Conservation (phyloP, 2,113 vertebrate species). For the Eudyptes chrysolophus region DNA sequence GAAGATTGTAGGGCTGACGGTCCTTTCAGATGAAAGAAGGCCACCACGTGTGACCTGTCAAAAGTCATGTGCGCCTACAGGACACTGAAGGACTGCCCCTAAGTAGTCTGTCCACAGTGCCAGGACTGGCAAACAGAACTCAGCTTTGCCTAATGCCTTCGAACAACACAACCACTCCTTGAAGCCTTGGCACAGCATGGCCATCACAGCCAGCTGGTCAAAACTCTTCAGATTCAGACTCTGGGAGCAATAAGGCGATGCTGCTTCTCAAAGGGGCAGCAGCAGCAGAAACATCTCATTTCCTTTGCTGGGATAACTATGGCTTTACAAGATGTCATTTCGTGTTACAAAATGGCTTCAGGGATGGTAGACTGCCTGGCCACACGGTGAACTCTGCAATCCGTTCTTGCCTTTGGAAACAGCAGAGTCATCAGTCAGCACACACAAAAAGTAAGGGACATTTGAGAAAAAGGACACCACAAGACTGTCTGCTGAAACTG, state of each 20-base stretch:
- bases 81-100: neutral
- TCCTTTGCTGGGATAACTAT: neutral
- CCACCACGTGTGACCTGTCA: neutral
- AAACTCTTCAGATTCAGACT: neutral
- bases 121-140: neutral
- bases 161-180: neutral
- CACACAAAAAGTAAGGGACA: neutral
- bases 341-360: neutral
- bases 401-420: neutral
- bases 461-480: neutral
- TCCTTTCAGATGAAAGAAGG: neutral
- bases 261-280: neutral
- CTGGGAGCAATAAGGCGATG: neutral
- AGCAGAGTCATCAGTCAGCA: neutral
- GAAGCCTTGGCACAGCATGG: neutral
- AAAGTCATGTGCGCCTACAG: neutral
- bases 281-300: neutral
- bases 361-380: neutral
- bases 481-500: neutral
- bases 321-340: neutral
- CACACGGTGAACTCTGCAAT: neutral
- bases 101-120: neutral
- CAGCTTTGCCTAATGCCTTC: neutral
- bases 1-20: neutral
- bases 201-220: neutral